Percentiles rank a stretch among this genome's conserved stretches.
Evolutionary conservation across 2,888 invertebrate genomes (phyloP).

Genomic region (Metellina segmentata): DNA sequence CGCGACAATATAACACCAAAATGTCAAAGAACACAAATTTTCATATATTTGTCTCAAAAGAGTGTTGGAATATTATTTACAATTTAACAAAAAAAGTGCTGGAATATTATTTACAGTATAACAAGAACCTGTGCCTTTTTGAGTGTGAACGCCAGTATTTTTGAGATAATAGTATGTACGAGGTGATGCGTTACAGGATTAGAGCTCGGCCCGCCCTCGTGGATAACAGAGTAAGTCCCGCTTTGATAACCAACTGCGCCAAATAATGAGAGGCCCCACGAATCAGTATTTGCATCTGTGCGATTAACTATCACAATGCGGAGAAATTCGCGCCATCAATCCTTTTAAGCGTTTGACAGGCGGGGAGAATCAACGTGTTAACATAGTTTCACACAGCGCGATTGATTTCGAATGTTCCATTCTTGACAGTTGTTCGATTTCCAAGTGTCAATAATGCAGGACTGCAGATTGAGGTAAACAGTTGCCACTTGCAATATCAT

Average conservation of each 20-base stretch:
- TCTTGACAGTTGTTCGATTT: conserved; percentile 35
- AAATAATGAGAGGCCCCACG: not conserved
- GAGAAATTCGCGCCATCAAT: conserved; percentile 24
- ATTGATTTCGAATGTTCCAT: conserved; percentile 48
- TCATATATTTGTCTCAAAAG: too few relatives aligned
- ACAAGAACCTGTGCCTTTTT: too few relatives aligned
- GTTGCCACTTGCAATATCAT: not conserved
- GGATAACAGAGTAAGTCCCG: not conserved
- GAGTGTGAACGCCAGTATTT: too few relatives aligned
- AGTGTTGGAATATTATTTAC: too few relatives aligned
- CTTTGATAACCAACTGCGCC: conserved; percentile 17
- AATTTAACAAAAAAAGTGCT: too few relatives aligned
- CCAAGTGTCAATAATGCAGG: conserved; percentile 49
- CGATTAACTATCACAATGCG: conserved; percentile 39
- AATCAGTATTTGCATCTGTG: conserved; percentile 19
- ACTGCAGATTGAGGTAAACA: conserved; percentile 21
- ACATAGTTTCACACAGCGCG: conserved; percentile 34
- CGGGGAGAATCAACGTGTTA: conserved; percentile 19
- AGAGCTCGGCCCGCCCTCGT: too few relatives aligned
- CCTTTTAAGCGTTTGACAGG: conserved; percentile 43
- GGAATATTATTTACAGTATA: too few relatives aligned
- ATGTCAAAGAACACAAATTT: not conserved
- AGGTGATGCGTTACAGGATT: not conserved
- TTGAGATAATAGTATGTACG: not conserved
- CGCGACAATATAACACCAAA: too few relatives aligned